Percentiles rank a stretch among this genome's conserved stretches.
Evolutionary conservation across 2,113 vertebrate species (phyloP).

Genomic region (Ochotona curzoniae): DNA sequence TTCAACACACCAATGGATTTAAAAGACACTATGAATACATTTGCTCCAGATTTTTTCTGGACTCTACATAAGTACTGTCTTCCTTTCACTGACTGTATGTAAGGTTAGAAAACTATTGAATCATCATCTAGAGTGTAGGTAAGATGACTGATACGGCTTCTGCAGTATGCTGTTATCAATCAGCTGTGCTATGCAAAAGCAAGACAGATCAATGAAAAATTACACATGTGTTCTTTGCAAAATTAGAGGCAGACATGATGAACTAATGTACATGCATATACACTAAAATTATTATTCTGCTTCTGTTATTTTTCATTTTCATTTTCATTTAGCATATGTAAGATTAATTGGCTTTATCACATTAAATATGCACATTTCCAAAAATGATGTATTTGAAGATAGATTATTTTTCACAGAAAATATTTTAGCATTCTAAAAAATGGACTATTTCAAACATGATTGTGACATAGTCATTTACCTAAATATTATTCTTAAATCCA

Average conservation of each 20-base stretch:
- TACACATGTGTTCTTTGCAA: background rate
- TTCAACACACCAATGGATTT: background rate
- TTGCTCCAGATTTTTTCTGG: background rate
- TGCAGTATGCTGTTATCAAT: background rate
- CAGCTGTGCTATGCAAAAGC: background rate
- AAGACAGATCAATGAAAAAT: background rate
- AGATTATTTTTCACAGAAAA: background rate
- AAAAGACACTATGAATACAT: background rate
- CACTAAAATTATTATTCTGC: background rate
- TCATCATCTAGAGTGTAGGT: background rate
- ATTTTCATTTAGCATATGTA: background rate
- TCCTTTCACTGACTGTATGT: background rate
- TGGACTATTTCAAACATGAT: background rate
- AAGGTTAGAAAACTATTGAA: background rate
- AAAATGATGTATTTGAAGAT: background rate
- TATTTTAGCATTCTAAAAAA: background rate
- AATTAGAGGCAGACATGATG: background rate
- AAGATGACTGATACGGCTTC: background rate
- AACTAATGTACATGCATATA: background rate
- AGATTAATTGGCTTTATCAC: background rate
- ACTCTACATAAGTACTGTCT: background rate
- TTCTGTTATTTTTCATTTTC: constrained; percentile 2
- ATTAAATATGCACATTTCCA: background rate
- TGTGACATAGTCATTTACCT: background rate
- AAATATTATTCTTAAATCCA: background rate